Conservation (phyloP, 2,888 invertebrate species). For the Protonemura montana region DNA sequence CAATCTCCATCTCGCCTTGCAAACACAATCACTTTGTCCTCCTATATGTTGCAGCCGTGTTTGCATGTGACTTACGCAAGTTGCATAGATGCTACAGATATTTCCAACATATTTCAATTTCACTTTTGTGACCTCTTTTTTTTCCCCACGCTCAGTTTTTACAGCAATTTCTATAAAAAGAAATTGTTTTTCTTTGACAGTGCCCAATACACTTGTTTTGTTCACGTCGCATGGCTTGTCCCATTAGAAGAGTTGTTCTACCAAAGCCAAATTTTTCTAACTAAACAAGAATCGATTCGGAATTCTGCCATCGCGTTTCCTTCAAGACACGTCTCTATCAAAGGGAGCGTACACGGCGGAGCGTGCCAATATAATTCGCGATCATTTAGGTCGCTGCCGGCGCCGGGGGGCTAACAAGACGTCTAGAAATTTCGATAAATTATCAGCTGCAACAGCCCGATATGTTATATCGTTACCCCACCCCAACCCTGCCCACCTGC, state of each 20-base stretch:
- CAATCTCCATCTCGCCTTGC: not conserved
- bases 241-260: not conserved
- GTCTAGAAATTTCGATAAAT: slow-evolving; percentile 12
- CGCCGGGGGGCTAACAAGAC: not conserved
- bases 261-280: not conserved
- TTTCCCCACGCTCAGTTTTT: not conserved
- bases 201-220: not conserved
- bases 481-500: not conserved
- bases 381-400: not conserved
- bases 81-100: no score
- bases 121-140: no score
- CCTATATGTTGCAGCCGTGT: not conserved
- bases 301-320: not conserved
- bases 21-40: not conserved
- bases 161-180: not conserved
- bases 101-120: no score
- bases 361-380: slow-evolving; percentile 4
- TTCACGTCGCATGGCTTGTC: not conserved
- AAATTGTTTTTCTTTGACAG: not conserved
- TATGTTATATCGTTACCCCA: not conserved
- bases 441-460: not conserved
- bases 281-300: not conserved
- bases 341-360: not conserved
- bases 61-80: no score
- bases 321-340: not conserved